These are phyloP conservation scores for Margaritifera margaritifera DNA, from an alignment of 2,888 invertebrate genomes.

Conservation along the genomic window DNA sequence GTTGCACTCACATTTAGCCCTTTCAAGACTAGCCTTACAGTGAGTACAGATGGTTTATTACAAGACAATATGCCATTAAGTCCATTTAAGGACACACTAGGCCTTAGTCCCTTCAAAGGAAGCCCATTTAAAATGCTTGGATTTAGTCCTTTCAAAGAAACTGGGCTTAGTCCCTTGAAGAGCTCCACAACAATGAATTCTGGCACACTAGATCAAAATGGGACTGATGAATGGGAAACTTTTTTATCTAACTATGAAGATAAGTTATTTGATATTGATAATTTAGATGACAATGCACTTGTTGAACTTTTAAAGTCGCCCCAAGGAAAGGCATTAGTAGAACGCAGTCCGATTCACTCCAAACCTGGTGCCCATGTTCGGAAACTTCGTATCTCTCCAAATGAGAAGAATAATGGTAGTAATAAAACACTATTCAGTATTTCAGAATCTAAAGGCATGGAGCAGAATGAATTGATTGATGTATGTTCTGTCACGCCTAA, in stretches of 20 bases:
- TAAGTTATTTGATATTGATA: slow-evolving; percentile 51
- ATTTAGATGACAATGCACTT: slow-evolving; percentile 30
- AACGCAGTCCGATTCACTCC: slow-evolving; percentile 3
- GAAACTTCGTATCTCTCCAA: slow-evolving; percentile 25
- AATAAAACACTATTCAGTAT: too few species aligned
- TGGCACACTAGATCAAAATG: slow-evolving; percentile 16
- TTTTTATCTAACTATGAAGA: slow-evolving; percentile 57
- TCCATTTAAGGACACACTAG: too few species aligned
- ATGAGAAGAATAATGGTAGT: slow-evolving; percentile 12
- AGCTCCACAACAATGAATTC: slow-evolving; percentile 18
- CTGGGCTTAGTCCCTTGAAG: slow-evolving; percentile 40
- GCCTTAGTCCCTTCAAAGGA: too few species aligned
- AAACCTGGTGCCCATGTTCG: slow-evolving; percentile 3
- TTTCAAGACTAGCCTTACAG: slow-evolving; percentile 3
- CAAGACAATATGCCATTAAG: too few species aligned
- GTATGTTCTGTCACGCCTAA: too few species aligned
- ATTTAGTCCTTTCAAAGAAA: slow-evolving; percentile 36
- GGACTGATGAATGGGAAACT: slow-evolving; percentile 55
- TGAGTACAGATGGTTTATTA: not conserved
- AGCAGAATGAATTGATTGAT: too few species aligned
- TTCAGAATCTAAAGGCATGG: too few species aligned
- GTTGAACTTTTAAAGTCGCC: slow-evolving; percentile 51
- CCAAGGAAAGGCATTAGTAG: slow-evolving; percentile 42
- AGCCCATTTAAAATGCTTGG: not conserved
- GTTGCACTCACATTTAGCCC: slow-evolving; percentile 13